Percentiles rank a stretch among this genome's conserved stretches.
phyloP scores from a whole-genome alignment of 2,888 invertebrate species.

The Synanthedon vespiformis region DNA sequence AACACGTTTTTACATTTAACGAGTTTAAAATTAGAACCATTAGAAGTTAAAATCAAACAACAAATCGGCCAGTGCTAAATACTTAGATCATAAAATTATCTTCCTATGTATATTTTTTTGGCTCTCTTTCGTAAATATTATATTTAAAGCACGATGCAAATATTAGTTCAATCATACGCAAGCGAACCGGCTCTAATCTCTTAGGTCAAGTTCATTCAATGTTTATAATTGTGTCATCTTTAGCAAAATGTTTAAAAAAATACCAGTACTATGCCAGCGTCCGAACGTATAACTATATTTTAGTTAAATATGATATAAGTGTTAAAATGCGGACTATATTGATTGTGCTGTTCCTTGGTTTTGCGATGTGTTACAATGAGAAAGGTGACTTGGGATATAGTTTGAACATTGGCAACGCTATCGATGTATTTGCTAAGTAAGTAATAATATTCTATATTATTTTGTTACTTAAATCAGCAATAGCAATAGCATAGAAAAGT shows the following conservation, averaged over 20 bases:
- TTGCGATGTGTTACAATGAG: conserved; percentile 31
- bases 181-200: conserved; percentile 33
- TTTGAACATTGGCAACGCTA: conserved; percentile 53
- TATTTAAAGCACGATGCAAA: background rate
- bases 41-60: no score
- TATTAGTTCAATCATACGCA: background rate
- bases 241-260: conserved; percentile 60
- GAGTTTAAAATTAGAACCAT: no score
- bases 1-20: background rate
- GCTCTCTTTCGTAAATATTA: no score
- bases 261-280: conserved; percentile 39
- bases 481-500: no score
- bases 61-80: no score
- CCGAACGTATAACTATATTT: conserved; percentile 23
- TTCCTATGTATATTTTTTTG: no score
- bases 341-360: conserved; percentile 27
- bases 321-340: conserved; percentile 20
- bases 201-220: conserved; percentile 58
- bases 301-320: conserved; percentile 1
- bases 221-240: conserved; percentile 38
- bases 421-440: conserved; percentile 63
- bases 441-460: conserved; percentile 13
- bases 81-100: no score
- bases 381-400: conserved; percentile 46
- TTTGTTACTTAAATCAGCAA: no score